phyloP scores from a whole-genome alignment of 2,113 vertebrate genomes.

The Ploceus nigricollis region DNA sequence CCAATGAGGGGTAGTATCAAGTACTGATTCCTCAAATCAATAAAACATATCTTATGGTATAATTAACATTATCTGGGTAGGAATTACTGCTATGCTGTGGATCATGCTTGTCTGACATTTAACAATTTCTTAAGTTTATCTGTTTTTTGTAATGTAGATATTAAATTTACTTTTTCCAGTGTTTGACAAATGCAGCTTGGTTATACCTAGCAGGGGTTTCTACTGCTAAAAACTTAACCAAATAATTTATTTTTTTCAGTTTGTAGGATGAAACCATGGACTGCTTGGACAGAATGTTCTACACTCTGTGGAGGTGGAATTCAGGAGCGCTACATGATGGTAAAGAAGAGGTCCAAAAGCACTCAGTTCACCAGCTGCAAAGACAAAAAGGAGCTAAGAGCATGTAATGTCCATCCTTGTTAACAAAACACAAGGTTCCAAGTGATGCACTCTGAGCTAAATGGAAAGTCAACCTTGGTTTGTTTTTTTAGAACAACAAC shows the following conservation, averaged over 20 bases:
- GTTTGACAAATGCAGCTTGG: neutral
- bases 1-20: neutral
- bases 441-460: slow-evolving; percentile 71
- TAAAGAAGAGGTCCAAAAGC: slow-evolving; percentile 93
- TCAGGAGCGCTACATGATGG: slow-evolving; percentile 93
- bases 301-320: slow-evolving; percentile 93
- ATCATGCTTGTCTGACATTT: neutral
- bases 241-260: slow-evolving; percentile 58
- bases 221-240: neutral
- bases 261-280: slow-evolving; percentile 95
- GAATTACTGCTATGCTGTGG: neutral
- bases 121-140: neutral
- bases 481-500: slow-evolving; percentile 60
- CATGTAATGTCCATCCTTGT: slow-evolving; percentile 95
- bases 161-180: neutral
- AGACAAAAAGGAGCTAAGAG: slow-evolving; percentile 97
- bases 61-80: neutral
- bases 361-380: slow-evolving; percentile 93
- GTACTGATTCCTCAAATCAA: neutral
- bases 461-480: slow-evolving; percentile 76
- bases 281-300: slow-evolving; percentile 93
- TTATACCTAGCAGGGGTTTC: neutral
- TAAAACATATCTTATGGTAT: neutral
- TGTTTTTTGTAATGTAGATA: neutral
- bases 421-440: slow-evolving; percentile 72